A percentile compares a stretch with the other conserved stretches of the same genome.
These are phyloP conservation scores for Miichthys miiuy DNA, from an alignment of 2,797 vertebrate species.

Conservation along the genomic window DNA sequence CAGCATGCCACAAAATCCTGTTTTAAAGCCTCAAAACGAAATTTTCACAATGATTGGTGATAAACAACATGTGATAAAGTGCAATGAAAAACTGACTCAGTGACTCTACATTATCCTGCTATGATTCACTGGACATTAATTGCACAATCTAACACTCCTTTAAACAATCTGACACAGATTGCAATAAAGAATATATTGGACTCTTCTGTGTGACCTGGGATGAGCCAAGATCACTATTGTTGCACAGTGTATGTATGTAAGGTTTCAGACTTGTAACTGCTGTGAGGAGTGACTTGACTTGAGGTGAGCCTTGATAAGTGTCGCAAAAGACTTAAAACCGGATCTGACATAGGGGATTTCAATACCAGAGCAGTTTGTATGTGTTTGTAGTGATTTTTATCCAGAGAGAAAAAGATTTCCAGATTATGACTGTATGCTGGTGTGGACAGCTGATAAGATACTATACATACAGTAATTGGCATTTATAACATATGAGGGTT, in stretches of 20 bases:
- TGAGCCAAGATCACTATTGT: background rate
- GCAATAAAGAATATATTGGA: background rate
- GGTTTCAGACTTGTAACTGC: background rate
- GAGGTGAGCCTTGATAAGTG: constrained; percentile 2
- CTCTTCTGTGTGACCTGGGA: background rate
- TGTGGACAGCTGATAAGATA: constrained; percentile 52
- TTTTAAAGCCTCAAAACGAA: too few species aligned
- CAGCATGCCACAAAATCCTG: background rate
- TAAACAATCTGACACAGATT: background rate
- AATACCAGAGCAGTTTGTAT: constrained; percentile 23
- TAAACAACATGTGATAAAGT: background rate
- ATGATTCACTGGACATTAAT: background rate
- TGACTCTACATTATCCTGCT: background rate
- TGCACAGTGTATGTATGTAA: background rate
- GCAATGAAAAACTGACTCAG: background rate
- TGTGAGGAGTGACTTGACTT: constrained; percentile 19
- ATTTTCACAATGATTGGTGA: too few species aligned
- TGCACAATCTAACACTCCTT: constrained; percentile 1
- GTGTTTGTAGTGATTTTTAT: too few species aligned
- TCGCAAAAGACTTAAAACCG: constrained; percentile 20
- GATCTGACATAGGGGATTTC: background rate
- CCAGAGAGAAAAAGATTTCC: constrained; percentile 26
- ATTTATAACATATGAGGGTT: constrained; percentile 64
- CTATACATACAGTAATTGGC: constrained; percentile 55
- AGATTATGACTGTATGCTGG: constrained; percentile 40